Percentiles rank a stretch among this genome's conserved stretches.
phyloP scores from a whole-genome alignment of 1,140 invertebrate species.

The Elymnias hypermnestra region DNA sequence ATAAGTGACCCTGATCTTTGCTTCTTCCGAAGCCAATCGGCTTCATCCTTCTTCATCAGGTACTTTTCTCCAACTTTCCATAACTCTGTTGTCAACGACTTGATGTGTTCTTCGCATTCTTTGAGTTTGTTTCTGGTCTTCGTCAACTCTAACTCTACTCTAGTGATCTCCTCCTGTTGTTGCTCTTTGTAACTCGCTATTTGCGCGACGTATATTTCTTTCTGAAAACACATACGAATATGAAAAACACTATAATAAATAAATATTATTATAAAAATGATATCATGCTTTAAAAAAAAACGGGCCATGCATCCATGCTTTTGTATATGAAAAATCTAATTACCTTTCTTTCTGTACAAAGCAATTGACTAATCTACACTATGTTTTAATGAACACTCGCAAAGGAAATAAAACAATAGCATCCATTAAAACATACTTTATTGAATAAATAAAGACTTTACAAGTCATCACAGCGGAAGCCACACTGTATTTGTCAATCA shows the following conservation, averaged over 20 bases:
- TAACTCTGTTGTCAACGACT: conserved; percentile 72
- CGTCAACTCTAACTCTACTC: conserved; percentile 53
- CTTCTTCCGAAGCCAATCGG: conserved; percentile 62
- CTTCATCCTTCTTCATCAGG: conserved; percentile 76
- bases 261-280: conserved; percentile 1
- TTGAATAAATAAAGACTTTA: conserved; percentile 53
- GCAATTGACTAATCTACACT: conserved; percentile 25
- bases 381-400: conserved; percentile 53
- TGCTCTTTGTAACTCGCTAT: conserved; percentile 69
- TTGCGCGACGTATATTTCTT: conserved; percentile 76
- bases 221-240: conserved; percentile 46
- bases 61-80: conserved; percentile 79
- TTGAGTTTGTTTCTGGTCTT: conserved; percentile 71
- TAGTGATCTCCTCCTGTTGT: conserved; percentile 55
- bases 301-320: background rate
- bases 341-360: conserved; percentile 28
- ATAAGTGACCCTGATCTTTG: conserved; percentile 53
- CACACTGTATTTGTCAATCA: conserved; percentile 24
- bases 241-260: background rate
- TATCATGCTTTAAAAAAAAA: conserved; percentile 6
- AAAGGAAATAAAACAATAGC: conserved; percentile 48
- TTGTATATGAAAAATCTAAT: conserved; percentile 19
- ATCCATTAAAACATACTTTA: conserved; percentile 58
- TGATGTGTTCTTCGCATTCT: conserved; percentile 77
- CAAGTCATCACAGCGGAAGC: conserved; percentile 38